Evolutionary conservation across 2,113 vertebrate species (phyloP).

Genomic region (Rhineura floridana): DNA sequence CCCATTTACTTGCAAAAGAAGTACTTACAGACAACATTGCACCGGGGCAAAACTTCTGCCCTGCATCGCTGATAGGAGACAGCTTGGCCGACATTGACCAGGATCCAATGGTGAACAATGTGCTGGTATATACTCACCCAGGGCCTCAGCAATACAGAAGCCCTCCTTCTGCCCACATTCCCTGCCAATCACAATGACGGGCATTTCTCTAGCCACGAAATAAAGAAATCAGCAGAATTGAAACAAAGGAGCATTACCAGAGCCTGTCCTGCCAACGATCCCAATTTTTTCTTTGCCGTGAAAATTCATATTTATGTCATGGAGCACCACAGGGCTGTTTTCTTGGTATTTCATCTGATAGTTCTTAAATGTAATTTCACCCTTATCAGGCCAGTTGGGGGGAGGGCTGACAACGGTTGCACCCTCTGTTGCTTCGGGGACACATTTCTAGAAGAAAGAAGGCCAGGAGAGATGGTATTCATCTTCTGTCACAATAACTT

Average conservation of each 20-base stretch:
- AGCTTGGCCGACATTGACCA: background rate
- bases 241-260: constrained; percentile 66
- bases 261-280: constrained; percentile 83
- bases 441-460: constrained; percentile 65
- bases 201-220: background rate
- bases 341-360: constrained; percentile 84
- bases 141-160: background rate
- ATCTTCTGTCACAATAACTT: background rate
- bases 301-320: constrained; percentile 73
- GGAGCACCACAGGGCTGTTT: constrained; percentile 79
- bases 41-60: background rate
- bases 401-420: constrained; percentile 63
- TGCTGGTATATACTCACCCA: background rate
- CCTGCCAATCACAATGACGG: background rate
- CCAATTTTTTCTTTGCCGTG: constrained; percentile 78
- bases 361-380: constrained; percentile 77
- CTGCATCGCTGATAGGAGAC: background rate
- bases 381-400: constrained; percentile 73
- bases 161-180: background rate
- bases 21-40: background rate
- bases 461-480: rapidly evolving
- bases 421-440: constrained; percentile 71
- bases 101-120: background rate
- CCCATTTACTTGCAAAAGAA: background rate
- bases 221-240: background rate